Base-by-base conservation (phyloP, 2,888 invertebrate genomes). In the Micropterix aruncella region DNA sequence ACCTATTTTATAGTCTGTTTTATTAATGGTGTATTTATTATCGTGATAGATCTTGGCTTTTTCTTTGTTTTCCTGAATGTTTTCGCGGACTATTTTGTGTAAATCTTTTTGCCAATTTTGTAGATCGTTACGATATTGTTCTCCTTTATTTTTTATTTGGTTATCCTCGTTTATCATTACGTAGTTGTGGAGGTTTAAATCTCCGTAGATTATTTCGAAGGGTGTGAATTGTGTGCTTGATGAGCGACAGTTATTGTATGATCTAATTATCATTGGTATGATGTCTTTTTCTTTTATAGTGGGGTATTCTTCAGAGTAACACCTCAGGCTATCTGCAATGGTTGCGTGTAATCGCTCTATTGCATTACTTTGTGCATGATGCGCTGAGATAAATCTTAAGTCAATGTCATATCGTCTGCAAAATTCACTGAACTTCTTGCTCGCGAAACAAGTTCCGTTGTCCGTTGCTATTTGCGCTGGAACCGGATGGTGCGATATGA, bases 121-220 rank as follows among this genome's bases (percentile, higher is more conserved):
- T 5, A 27, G 27, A 12, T 27, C 27, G 12, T 5, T 27, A 27
- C 27, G 12, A 27, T 27, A 27, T 7, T 27, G 27, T 27, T 27
- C 12, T 7, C 12, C 7, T 27, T 27, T 27, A 27, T 7, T 5
- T 7, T 12, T 5, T 5, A 12, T 5, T 27, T 27, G 5, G 7
- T 7, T 27, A 27, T 27, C 12, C 12, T 27, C 27, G 12, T 27
- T 27, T 7, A 12, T 27, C 27, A 27, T 27, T n/a, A 27, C 7
- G 27, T 5, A 27, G 27, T 27, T 27, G 27, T 27, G 27, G 7
- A 27, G 12, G 12, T 27, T 27, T 27, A 27, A 12, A 27, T 27
- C 27, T 27, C n/a, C n/a, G n/a, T n/a, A n/a, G n/a, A n/a, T n/a
- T n/a, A 41, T 19, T 41, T 41, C 41, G 12, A 18, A 41, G 2